A percentile compares a stretch with the other conserved stretches of the same genome.
These are phyloP conservation scores for Cydia amplana DNA, from an alignment of 1,140 invertebrate species.

Conservation along the genomic window DNA sequence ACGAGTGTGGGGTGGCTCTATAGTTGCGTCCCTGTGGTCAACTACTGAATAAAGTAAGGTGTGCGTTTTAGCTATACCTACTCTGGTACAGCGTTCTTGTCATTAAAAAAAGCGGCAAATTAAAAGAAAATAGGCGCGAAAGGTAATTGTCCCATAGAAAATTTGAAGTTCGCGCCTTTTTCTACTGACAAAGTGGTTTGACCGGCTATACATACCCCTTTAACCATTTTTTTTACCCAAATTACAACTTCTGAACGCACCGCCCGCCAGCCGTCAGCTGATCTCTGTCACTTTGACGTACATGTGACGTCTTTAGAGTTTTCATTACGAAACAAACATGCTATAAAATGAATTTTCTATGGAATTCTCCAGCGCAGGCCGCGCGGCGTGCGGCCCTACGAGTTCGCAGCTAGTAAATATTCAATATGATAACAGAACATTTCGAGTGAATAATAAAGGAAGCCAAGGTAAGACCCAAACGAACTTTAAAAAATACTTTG, in stretches of 20 bases:
- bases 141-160: no score
- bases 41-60: no score
- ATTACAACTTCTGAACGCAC: slow-evolving; percentile 17
- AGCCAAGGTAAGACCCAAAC: background rate
- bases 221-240: background rate
- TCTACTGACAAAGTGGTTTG: no score
- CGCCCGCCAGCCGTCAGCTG: slow-evolving; percentile 10
- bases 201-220: no score
- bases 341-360: slow-evolving; percentile 30
- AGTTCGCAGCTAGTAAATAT: slow-evolving; percentile 14
- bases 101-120: no score
- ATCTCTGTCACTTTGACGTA: slow-evolving; percentile 20
- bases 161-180: no score
- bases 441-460: background rate
- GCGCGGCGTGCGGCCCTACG: background rate
- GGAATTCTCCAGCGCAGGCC: slow-evolving; percentile 28
- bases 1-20: no score
- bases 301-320: slow-evolving; percentile 8
- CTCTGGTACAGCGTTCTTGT: no score
- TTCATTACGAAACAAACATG: slow-evolving; percentile 32
- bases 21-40: no score
- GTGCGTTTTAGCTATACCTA: no score
- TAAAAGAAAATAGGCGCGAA: no score
- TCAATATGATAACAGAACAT: slow-evolving; percentile 25
- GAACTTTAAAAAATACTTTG: background rate